Evolutionary conservation across 2,888 invertebrate genomes (phyloP).

Genomic region (Eilema caniola): DNA sequence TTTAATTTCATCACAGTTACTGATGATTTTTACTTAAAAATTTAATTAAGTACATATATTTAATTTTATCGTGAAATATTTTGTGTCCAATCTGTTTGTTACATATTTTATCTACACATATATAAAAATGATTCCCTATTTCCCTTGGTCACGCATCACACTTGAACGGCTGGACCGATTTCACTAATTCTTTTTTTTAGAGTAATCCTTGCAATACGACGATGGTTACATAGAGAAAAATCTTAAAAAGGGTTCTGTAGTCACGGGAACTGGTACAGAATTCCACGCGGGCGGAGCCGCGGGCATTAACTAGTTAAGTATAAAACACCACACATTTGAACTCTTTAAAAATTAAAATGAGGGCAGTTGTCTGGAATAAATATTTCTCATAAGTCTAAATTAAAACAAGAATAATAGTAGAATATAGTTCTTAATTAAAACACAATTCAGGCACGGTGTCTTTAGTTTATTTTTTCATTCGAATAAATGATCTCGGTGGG

Average conservation of each 20-base stretch:
- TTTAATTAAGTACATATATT: conserved; percentile 37
- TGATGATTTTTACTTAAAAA: conserved; percentile 58
- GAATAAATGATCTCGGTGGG: conserved; percentile 70
- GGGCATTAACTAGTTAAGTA: no score
- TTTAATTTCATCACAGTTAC: conserved; percentile 64
- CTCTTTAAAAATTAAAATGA: conserved; percentile 17
- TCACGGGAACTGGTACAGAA: no score
- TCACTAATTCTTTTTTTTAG: no score
- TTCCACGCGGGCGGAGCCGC: no score
- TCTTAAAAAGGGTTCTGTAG: no score
- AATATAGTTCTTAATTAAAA: conserved; percentile 59
- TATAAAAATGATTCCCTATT: no score
- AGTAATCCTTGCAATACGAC: no score
- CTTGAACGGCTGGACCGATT: no score
- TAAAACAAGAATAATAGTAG: conserved; percentile 48
- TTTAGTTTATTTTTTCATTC: conserved; percentile 66
- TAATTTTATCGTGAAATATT: conserved; percentile 16
- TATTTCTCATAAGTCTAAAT: conserved; percentile 37
- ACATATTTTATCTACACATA: no score
- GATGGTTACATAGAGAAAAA: no score
- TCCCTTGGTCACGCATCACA: no score
- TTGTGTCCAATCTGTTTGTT: conserved; percentile 8
- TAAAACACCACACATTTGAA: background rate
- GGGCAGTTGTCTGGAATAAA: conserved; percentile 24
- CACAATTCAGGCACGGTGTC: conserved; percentile 45